Base-by-base conservation (phyloP, 2,113 vertebrate genomes). In the Poecile atricapillus region DNA sequence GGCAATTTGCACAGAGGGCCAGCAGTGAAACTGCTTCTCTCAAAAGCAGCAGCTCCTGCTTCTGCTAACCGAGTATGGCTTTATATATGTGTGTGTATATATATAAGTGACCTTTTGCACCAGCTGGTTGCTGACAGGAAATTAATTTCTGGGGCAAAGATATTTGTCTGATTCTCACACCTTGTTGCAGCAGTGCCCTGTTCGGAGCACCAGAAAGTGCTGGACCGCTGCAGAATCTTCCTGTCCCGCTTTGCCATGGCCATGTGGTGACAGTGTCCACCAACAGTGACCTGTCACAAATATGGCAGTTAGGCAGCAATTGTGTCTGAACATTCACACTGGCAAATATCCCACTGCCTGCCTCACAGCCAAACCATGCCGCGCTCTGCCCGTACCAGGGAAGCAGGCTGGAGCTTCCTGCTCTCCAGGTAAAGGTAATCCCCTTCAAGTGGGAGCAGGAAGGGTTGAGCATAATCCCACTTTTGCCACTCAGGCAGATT, bases 291-390 rank as follows among this genome's bases (percentile, higher is more conserved):
- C 63, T 25, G 50, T 47, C 63, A 78, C 49, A 44, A 68, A 25
- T 15, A 16, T 1, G 1, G n/a, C n/a, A 52, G 24, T 3, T 2
- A 7, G 47, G 41, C 64, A 71, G 58, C 4, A 73, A 56, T 6
- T 3, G 19, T 5, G 52, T 37, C 39, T 50, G 52, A 87, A 53
- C 0, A 0, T 46, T 28, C 5, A 1, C 3, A 0, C 0, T 49
- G 63, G 64, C 24, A 77, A 65, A 63, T 1, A 4, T 30, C 62
- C 58, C 3, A 0, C 52, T n/a, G 33, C 30, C 64, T 33, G 64
- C 37, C 37, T 69, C 28, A 15, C 0, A 2, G 79, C 33, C 2
- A 3, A 73, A 35, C 2, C 1, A 33, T 2, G 11, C 52, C 3
- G 62, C 10, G 3, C 28, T 69, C 46, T 86, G 83, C 21, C 47